A percentile compares a stretch with the other conserved stretches of the same genome.
These are phyloP conservation scores for Megalops cyprinoides DNA, from an alignment of 2,797 vertebrate species.

Conservation along the genomic window DNA sequence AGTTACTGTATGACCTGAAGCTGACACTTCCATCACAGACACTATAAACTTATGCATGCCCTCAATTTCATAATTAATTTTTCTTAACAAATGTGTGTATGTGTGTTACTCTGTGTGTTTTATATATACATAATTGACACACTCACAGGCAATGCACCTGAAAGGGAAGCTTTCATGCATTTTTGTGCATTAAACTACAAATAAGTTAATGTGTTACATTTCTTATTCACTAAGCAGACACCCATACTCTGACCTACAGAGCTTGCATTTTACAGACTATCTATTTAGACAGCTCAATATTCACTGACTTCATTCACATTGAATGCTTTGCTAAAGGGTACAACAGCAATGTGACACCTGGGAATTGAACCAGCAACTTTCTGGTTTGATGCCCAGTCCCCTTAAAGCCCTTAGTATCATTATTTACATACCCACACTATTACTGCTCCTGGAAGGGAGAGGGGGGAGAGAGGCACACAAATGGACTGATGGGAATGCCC, in stretches of 20 bases:
- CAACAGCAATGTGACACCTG: not conserved
- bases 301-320: conserved; percentile 9
- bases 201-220: not conserved
- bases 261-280: not conserved
- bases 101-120: too few relatives aligned
- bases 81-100: too few relatives aligned
- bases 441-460: not conserved
- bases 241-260: not conserved
- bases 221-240: not conserved
- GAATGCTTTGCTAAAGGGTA: not conserved
- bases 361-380: not conserved
- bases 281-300: not conserved
- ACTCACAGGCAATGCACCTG: too few relatives aligned
- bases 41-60: too few relatives aligned
- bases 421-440: conserved; percentile 13
- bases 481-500: conserved; percentile 68
- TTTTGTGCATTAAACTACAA: too few relatives aligned
- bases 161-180: too few relatives aligned
- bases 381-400: not conserved
- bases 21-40: too few relatives aligned
- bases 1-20: not conserved
- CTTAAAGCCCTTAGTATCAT: not conserved
- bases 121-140: too few relatives aligned
- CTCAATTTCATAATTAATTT: too few relatives aligned
- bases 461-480: conserved; percentile 57